phyloP scores from a whole-genome alignment of 2,113 vertebrate genomes.

The Propithecus coquereli region DNA sequence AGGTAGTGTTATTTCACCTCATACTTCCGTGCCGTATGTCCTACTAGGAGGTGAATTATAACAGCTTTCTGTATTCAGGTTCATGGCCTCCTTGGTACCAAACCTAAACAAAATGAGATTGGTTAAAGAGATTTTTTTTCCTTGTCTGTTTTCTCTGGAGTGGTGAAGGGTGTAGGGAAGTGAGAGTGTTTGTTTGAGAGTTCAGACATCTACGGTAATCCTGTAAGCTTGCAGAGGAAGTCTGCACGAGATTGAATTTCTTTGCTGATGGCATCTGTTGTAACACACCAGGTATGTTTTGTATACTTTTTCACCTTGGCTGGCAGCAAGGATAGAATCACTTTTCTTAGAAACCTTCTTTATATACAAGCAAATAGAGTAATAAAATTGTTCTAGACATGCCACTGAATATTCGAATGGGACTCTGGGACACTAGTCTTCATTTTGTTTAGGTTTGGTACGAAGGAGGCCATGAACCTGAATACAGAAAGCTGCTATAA shows the following conservation, averaged over 20 bases:
- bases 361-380: neutral
- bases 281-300: neutral
- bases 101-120: neutral
- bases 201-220: neutral
- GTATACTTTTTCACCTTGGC: neutral
- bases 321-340: neutral
- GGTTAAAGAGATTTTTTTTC: neutral
- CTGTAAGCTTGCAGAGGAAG: neutral
- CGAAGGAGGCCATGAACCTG: neutral
- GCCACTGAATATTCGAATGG: neutral
- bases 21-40: neutral
- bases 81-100: too few relatives aligned
- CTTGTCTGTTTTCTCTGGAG: neutral
- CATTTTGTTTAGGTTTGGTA: neutral
- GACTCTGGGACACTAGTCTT: neutral
- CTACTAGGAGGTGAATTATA: too few relatives aligned
- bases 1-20: neutral
- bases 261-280: constrained; percentile 10
- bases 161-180: neutral
- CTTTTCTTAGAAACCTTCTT: neutral
- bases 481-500: neutral
- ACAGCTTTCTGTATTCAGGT: too few relatives aligned
- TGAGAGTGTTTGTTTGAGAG: neutral
- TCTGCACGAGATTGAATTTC: constrained; percentile 22
- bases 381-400: neutral